A percentile compares a stretch with the other conserved stretches of the same genome.
phyloP scores from a whole-genome alignment of 2,797 vertebrate species.

The Erethizon dorsatum region DNA sequence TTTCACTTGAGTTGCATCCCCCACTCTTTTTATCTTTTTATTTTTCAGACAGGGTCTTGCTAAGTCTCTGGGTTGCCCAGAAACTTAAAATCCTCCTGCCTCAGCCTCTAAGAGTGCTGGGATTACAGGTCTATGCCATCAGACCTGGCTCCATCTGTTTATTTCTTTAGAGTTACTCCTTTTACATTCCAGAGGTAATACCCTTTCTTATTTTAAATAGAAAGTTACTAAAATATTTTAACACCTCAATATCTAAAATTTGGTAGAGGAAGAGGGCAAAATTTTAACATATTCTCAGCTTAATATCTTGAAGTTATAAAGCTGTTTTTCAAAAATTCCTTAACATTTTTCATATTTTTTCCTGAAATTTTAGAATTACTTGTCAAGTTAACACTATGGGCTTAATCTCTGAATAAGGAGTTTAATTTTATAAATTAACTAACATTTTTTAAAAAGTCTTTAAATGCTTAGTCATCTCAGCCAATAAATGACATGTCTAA shows the following conservation, averaged over 20 bases:
- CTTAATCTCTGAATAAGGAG: not conserved
- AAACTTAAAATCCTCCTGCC: too few species aligned
- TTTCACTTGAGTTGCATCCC: not conserved
- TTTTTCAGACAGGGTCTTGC: not conserved
- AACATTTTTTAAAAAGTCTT: not conserved
- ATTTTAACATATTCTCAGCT: not conserved
- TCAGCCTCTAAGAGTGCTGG: not conserved
- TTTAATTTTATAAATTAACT: slow-evolving; percentile 64
- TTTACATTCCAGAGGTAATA: slow-evolving; percentile 43
- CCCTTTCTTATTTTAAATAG: slow-evolving; percentile 44
- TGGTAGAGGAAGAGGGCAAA: not conserved
- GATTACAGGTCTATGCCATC: not conserved
- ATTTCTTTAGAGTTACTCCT: slow-evolving; percentile 22
- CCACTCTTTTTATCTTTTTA: not conserved
- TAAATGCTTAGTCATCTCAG: slow-evolving; percentile 26
- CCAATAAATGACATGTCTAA: slow-evolving; percentile 33
- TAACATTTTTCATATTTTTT: slow-evolving; percentile 31
- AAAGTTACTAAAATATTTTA: slow-evolving; percentile 57
- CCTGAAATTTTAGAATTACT: slow-evolving; percentile 49
- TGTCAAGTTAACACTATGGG: slow-evolving; percentile 24
- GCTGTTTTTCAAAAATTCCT: slow-evolving; percentile 52
- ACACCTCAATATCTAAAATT: not conserved
- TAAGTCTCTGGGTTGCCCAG: not conserved
- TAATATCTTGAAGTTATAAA: slow-evolving; percentile 61
- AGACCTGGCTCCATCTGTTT: not conserved